These are phyloP conservation scores for Bimastos eiseni DNA, from an alignment of 2,888 invertebrate species.

Conservation along the genomic window DNA sequence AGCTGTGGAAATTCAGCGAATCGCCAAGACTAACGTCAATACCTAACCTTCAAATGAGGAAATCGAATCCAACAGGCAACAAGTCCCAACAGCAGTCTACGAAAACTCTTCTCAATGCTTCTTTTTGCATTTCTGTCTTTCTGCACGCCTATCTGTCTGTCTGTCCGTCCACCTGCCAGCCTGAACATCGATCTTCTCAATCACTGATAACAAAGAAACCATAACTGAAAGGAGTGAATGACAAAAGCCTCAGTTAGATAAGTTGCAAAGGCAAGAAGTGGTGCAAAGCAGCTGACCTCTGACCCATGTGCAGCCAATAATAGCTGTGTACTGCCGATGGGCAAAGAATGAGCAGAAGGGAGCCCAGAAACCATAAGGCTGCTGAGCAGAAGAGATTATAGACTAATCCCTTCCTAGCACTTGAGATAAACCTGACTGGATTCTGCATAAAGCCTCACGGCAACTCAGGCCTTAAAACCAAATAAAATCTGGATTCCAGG, in stretches of 20 bases:
- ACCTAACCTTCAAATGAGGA: background rate
- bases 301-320: background rate
- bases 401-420: background rate
- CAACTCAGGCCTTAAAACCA: background rate
- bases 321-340: background rate
- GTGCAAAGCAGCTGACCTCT: background rate
- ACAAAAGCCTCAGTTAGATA: background rate
- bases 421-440: background rate
- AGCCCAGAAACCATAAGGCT: slow-evolving; percentile 3
- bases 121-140: background rate
- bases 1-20: background rate
- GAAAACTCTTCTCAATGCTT: background rate
- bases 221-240: background rate
- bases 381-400: background rate
- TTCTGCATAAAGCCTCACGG: background rate
- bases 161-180: background rate
- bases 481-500: background rate
- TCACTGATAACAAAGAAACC: background rate
- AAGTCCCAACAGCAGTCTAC: background rate
- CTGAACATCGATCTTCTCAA: background rate
- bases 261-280: background rate
- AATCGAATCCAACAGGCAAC: background rate
- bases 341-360: background rate
- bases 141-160: background rate
- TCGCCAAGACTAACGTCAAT: background rate